Base-by-base conservation (phyloP, 2,797 vertebrate genomes). In the Chrosomus eos region DNA sequence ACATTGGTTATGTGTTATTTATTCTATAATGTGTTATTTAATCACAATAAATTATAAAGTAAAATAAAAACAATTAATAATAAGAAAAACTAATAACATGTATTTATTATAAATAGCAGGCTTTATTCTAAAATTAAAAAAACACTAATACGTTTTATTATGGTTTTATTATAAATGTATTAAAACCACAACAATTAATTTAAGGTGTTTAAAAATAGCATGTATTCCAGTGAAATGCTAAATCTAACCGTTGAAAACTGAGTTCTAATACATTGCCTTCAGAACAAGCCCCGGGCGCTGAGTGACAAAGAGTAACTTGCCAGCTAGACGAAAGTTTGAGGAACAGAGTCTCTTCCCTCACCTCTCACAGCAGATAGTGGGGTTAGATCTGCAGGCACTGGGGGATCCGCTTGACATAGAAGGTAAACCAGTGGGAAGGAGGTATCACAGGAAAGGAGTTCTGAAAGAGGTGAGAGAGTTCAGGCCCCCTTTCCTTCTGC, bases 211-310 rank as follows among this genome's bases (percentile, higher is more conserved):
- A 62, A 21, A 58, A 60, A 79, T 38, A 40, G 40, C 75, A 62
- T 58, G 28, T 2, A 71, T 62, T 48, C 10, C 36, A 60, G 18
- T 26, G 8, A 60, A 28, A 62, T 70, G 36, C 28, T 58, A 62
- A 84, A 79, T 60, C 82, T 45, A 43, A 19, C 53, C 31, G 10
- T 28, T 71, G 33, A 64, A 62, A 9, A 14, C 4, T n/a, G 26
- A 67, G 43, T 28, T 60, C 36, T 71, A 26, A 83, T 83, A 23
- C 43, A 51, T 21, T 36, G 40, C 72, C 74, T 53, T 60, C 53
- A 60, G 51, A 78, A 84, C 48, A 70, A 78, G 74, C 82, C 75
- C 26, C 38, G 9, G 83, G 75, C 66, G 70, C 51, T 33, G 48
- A 71, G 66, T 26, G 21, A 62, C 83, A 45, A 74, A 19, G 40